These are phyloP conservation scores for Hetaerina americana DNA, from an alignment of 1,140 invertebrate species.

Conservation along the genomic window DNA sequence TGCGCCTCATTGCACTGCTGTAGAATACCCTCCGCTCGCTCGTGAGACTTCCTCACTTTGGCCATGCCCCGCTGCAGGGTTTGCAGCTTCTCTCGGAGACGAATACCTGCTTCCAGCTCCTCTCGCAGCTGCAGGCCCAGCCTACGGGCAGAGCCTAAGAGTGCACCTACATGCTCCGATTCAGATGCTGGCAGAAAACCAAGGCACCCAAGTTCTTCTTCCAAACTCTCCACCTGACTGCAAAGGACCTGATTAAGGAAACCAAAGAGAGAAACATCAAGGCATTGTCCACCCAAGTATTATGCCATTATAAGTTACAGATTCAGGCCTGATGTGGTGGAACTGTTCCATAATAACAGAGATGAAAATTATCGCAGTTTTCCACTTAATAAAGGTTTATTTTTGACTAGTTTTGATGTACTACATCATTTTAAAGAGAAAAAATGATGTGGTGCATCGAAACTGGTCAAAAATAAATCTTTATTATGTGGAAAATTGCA, in stretches of 20 bases:
- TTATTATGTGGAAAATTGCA: too few species aligned
- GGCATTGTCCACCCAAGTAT: too few species aligned
- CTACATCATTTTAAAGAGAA: too few species aligned
- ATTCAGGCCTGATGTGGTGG: too few species aligned
- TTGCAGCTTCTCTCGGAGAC: constrained; percentile 54
- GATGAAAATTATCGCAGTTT: too few species aligned
- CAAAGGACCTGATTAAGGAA: constrained; percentile 40
- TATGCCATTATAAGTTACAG: too few species aligned
- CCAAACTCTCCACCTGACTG: constrained; percentile 54
- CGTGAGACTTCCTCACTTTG: constrained; percentile 48
- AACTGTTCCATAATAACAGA: too few species aligned
- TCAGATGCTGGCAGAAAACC: constrained; percentile 55
- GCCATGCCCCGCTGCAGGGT: constrained; percentile 51
- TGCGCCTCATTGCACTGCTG: constrained; percentile 57
- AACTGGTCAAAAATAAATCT: too few species aligned
- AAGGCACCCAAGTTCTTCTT: constrained; percentile 60
- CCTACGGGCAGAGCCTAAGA: constrained; percentile 49
- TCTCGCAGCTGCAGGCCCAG: constrained; percentile 54
- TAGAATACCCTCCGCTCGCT: constrained; percentile 42
- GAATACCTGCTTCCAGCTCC: constrained; percentile 54
- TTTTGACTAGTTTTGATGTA: too few species aligned
- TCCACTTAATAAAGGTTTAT: too few species aligned
- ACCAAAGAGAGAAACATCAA: too few species aligned
- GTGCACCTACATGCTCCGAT: constrained; percentile 55
- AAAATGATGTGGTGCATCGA: background rate